Percentiles rank a stretch among this genome's conserved stretches.
phyloP scores from a whole-genome alignment of 2,888 invertebrate genomes.

The Thysanoteuthis rhombus region DNA sequence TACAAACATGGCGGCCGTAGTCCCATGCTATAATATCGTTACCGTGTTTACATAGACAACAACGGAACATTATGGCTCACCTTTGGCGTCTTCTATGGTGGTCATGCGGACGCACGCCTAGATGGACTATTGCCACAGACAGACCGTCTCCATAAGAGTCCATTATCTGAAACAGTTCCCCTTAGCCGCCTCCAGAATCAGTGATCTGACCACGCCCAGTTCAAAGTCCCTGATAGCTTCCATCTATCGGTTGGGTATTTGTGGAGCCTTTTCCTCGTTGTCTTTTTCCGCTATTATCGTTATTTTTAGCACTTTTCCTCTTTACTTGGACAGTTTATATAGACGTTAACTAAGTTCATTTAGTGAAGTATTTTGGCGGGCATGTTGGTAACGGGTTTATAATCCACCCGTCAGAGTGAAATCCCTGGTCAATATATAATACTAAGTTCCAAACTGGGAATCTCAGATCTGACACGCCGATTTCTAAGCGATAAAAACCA shows the following conservation, averaged over 20 bases:
- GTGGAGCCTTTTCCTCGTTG: not conserved
- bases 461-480: too few species aligned
- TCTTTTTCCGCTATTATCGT: not conserved
- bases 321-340: too few species aligned
- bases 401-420: too few species aligned
- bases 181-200: not conserved
- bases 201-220: not conserved
- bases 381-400: too few species aligned
- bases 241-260: not conserved
- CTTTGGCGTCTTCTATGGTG: not conserved
- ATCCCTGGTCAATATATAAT: too few species aligned
- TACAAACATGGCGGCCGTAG: not conserved
- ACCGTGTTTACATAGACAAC: not conserved
- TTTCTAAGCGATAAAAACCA: too few species aligned
- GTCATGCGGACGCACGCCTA: not conserved
- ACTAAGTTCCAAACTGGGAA: too few species aligned
- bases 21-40: not conserved
- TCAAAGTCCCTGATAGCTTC: not conserved
- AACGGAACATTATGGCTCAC: not conserved
- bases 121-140: not conserved
- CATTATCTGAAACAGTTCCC: not conserved
- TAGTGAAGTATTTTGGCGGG: too few species aligned
- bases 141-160: not conserved
- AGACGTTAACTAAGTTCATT: too few species aligned
- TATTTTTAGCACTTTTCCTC: too few species aligned